These are phyloP conservation scores for Sycobia sp. DNA, from an alignment of 1,140 invertebrate species.

Conservation along the genomic window DNA sequence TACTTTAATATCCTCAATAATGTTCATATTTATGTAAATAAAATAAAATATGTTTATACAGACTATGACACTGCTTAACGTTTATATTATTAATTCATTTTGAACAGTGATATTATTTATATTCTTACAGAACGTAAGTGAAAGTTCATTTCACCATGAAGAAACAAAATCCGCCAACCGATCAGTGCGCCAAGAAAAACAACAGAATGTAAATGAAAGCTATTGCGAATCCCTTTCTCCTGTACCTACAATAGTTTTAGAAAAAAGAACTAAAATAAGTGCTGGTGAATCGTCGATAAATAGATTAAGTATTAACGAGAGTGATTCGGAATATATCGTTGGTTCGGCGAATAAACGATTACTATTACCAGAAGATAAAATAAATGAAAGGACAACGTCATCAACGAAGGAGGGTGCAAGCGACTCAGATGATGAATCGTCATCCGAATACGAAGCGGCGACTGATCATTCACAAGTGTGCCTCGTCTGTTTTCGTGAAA, in stretches of 20 bases:
- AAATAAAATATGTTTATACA: too few relatives aligned
- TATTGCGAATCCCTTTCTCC: constrained; percentile 23
- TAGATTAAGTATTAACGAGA: constrained; percentile 19
- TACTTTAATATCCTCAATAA: too few relatives aligned
- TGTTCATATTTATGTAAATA: too few relatives aligned
- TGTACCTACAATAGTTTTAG: constrained; percentile 41
- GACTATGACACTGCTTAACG: too few relatives aligned
- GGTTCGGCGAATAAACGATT: neutral
- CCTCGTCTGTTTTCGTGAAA: constrained; percentile 50
- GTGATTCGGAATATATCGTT: neutral
- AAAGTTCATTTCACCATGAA: constrained; percentile 20
- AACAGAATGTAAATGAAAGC: constrained; percentile 9
- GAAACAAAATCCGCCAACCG: neutral
- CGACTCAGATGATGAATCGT: constrained; percentile 54
- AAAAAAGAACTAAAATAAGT: constrained; percentile 40
- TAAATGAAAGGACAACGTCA: constrained; percentile 5
- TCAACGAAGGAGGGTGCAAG: constrained; percentile 34
- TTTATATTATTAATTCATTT: neutral
- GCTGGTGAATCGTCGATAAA: neutral
- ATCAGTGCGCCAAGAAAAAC: neutral
- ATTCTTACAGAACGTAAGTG: constrained; percentile 7
- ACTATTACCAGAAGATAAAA: constrained; percentile 16
- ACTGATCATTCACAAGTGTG: constrained; percentile 50
- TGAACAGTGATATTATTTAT: neutral
- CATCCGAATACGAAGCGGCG: constrained; percentile 47